phyloP scores from a whole-genome alignment of 2,888 invertebrate species.

The Hofmannophila pseudospretella region DNA sequence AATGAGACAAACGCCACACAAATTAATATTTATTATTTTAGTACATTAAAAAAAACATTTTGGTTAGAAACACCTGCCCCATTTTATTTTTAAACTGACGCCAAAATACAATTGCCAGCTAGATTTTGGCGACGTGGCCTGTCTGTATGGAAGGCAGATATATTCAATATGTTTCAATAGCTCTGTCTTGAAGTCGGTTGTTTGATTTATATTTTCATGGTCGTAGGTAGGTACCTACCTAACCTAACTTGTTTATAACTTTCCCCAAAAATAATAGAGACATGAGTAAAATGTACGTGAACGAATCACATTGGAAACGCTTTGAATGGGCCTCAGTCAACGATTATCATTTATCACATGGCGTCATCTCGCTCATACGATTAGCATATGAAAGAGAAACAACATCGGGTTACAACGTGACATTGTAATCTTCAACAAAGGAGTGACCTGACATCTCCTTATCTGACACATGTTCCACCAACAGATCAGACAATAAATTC shows the following conservation, averaged over 20 bases:
- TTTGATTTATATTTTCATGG: too few species aligned
- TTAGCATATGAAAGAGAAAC: conserved; percentile 12
- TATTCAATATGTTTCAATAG: too few species aligned
- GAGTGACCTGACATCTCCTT: conserved; percentile 14
- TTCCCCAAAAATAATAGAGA: background rate
- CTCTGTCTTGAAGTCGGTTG: too few species aligned
- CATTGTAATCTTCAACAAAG: conserved; percentile 15
- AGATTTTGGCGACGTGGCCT: too few species aligned
- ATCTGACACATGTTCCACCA: conserved; percentile 8
- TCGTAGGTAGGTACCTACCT: too few species aligned
- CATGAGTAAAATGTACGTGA: conserved; percentile 1
- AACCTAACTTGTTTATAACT: background rate
- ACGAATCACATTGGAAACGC: conserved; percentile 1
- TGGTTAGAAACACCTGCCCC: too few species aligned
- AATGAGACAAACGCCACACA: too few species aligned
- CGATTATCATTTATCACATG: conserved; percentile 8
- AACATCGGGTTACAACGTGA: conserved; percentile 9
- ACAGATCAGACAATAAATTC: conserved; percentile 2
- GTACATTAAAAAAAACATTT: too few species aligned
- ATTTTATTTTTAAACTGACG: background rate
- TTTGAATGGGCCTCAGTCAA: background rate
- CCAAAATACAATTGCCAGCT: background rate
- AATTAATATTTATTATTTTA: too few species aligned
- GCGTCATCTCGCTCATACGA: conserved; percentile 10
- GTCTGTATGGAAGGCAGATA: too few species aligned